Percentiles rank a stretch among this genome's conserved stretches.
Evolutionary conservation across 1,140 invertebrate species (phyloP).

Genomic region (Drosophila biarmipes): DNA sequence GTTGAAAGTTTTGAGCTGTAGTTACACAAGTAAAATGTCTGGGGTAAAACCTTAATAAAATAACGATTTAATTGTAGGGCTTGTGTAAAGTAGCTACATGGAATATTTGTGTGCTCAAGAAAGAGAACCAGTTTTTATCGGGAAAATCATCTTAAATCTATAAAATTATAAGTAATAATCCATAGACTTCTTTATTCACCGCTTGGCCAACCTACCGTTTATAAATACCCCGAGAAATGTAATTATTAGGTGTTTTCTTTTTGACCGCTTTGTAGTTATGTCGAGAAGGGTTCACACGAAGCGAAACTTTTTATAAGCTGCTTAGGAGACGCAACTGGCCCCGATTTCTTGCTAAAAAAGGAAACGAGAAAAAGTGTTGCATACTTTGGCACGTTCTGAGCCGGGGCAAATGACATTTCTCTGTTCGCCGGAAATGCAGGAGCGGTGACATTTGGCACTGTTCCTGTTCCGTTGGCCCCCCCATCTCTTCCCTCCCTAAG

Average conservation of each 20-base stretch:
- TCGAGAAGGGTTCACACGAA: constrained; percentile 7
- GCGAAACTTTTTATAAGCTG: constrained; percentile 24
- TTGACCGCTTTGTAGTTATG: background rate
- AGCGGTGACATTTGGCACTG: constrained; percentile 29
- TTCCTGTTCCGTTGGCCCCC: too few species aligned
- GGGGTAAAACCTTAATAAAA: background rate
- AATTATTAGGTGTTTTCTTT: constrained; percentile 27
- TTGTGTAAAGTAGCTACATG: too few species aligned
- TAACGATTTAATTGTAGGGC: background rate
- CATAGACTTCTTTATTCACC: background rate
- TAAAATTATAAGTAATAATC: too few species aligned
- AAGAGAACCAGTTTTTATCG: too few species aligned
- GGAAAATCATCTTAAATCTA: too few species aligned
- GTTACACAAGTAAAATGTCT: constrained; percentile 17
- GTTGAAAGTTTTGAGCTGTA: constrained; percentile 8
- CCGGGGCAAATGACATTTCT: constrained; percentile 49
- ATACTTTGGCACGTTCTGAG: constrained; percentile 54
- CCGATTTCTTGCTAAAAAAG: constrained; percentile 4
- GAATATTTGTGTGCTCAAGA: background rate
- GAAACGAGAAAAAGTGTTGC: constrained; percentile 19
- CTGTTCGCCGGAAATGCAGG: constrained; percentile 53
- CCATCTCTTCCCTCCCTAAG: constrained; percentile 4
- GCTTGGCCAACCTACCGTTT: background rate
- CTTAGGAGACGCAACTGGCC: constrained; percentile 20
- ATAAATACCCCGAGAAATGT: background rate